phyloP scores from a whole-genome alignment of 1,140 invertebrate genomes.

The Scaptomyza montana region DNA sequence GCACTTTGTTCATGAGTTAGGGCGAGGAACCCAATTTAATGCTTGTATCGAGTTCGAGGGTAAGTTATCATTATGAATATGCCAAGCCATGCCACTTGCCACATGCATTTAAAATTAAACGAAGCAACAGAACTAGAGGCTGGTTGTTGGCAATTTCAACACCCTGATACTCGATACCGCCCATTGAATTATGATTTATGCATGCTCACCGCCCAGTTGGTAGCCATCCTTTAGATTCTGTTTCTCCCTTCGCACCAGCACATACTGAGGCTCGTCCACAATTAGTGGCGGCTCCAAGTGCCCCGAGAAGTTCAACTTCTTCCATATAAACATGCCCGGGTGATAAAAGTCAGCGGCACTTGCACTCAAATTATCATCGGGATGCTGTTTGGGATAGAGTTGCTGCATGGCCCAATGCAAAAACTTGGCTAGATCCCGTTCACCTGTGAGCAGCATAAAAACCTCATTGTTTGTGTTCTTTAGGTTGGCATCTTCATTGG shows the following conservation, averaged over 20 bases:
- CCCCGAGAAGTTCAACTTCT: constrained; percentile 78
- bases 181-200: constrained; percentile 23
- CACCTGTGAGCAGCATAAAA: constrained; percentile 68
- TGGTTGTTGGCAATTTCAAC: constrained; percentile 38
- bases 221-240: constrained; percentile 60
- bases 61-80: constrained; percentile 27
- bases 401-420: constrained; percentile 75
- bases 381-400: constrained; percentile 63
- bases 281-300: constrained; percentile 73
- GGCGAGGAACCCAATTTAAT: constrained; percentile 10
- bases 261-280: constrained; percentile 77
- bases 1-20: not conserved
- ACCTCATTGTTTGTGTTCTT: constrained; percentile 63
- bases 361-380: constrained; percentile 30
- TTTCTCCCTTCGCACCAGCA: constrained; percentile 72
- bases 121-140: constrained; percentile 10
- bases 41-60: constrained; percentile 10
- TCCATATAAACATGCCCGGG: constrained; percentile 77
- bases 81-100: constrained; percentile 21
- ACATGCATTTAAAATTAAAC: constrained; percentile 44
- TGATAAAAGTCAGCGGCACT: constrained; percentile 66
- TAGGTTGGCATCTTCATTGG: constrained; percentile 29
- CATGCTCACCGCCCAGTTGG: constrained; percentile 57
- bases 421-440: constrained; percentile 76
- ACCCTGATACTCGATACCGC: constrained; percentile 41